phyloP scores from a whole-genome alignment of 2,113 vertebrate species.

The Numenius arquata region DNA sequence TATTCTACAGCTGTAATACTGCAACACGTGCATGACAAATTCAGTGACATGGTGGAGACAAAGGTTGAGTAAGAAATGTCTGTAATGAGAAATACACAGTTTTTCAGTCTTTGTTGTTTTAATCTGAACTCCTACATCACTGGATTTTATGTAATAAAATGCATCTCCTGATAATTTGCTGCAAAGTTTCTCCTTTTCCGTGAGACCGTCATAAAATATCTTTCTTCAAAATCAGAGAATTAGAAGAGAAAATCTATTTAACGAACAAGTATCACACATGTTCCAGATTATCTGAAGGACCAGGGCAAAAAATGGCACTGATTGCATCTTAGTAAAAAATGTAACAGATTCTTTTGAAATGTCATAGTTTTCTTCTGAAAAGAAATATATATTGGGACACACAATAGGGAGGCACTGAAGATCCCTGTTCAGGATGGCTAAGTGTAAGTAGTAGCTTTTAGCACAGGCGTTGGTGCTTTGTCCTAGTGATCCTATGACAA shows the following conservation, averaged over 20 bases:
- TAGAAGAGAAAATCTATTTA: neutral
- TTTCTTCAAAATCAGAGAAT: neutral
- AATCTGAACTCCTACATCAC: neutral
- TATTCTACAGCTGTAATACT: neutral
- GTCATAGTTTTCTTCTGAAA: neutral
- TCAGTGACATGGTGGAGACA: neutral
- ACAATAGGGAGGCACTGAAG: neutral
- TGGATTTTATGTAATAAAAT: neutral
- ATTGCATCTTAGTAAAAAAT: neutral
- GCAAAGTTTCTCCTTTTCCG: neutral
- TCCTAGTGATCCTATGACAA: neutral
- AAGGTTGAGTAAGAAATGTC: neutral
- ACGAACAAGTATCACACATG: neutral
- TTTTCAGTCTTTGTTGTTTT: neutral
- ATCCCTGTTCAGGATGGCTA: neutral
- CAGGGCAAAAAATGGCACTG: neutral
- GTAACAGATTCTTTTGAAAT: neutral
- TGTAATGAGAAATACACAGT: neutral
- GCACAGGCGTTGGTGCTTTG: neutral
- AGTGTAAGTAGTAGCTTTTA: neutral
- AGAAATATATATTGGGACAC: neutral
- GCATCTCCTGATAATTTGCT: neutral
- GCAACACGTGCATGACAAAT: neutral
- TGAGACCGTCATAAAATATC: neutral
- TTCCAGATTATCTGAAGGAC: slow-evolving; percentile 1